Evolutionary conservation across 2,113 vertebrate species (phyloP).

Genomic region (Macaca nemestrina): DNA sequence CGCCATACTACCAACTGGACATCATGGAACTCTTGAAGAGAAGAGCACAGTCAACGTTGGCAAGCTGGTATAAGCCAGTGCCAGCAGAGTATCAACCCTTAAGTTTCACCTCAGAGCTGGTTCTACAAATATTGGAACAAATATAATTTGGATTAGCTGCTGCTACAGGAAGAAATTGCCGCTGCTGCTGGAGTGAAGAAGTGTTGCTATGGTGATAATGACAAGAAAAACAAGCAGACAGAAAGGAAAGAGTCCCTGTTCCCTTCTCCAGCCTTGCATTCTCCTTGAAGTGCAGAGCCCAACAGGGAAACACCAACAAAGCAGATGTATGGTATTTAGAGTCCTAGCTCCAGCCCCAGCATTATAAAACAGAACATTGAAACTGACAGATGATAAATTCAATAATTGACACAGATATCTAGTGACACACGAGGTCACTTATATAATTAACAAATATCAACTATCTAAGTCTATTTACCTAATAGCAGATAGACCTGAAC

Average conservation of each 20-base stretch:
- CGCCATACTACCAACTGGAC: neutral
- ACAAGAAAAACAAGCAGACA: neutral
- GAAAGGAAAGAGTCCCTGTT: neutral
- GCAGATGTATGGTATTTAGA: neutral
- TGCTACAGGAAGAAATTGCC: neutral
- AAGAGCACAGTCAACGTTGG: neutral
- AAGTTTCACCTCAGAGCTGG: neutral
- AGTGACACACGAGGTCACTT: neutral
- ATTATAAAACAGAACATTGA: neutral
- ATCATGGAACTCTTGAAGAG: neutral
- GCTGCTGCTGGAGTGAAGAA: neutral
- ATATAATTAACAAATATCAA: neutral
- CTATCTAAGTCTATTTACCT: neutral
- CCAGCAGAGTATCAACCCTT: neutral
- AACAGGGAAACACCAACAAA: neutral
- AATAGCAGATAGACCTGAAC: neutral
- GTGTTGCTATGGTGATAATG: slow-evolving; percentile 14
- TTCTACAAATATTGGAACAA: neutral
- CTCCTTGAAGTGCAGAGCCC: neutral
- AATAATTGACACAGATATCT: neutral
- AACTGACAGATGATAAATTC: neutral
- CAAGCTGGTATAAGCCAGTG: neutral
- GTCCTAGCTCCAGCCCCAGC: neutral
- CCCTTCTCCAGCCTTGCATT: neutral
- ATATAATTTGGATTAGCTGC: neutral